phyloP scores from a whole-genome alignment of 2,888 invertebrate genomes.

The Selenia dentaria region DNA sequence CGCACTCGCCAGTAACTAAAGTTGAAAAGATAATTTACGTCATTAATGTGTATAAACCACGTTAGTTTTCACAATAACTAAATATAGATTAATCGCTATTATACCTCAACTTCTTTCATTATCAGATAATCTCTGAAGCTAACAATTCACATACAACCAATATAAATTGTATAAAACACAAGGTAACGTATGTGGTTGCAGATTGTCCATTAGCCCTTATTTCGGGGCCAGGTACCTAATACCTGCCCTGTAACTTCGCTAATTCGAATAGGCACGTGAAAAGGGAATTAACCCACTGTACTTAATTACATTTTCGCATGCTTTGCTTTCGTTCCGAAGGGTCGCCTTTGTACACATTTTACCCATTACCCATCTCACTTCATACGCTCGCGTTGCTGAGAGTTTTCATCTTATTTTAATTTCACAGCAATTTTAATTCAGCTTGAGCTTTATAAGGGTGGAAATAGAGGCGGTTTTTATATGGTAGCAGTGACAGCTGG shows the following conservation, averaged over 20 bases:
- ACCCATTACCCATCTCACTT: conserved; percentile 48
- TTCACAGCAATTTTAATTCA: conserved; percentile 39
- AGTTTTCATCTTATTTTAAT: conserved; percentile 49
- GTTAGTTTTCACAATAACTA: no score
- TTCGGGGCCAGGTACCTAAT: conserved; percentile 40
- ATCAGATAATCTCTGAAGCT: no score
- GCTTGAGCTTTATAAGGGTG: conserved; percentile 30
- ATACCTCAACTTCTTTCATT: no score
- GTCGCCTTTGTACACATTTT: conserved; percentile 68
- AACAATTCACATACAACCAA: no score
- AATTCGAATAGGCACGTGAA: conserved; percentile 79
- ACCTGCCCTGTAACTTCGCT: conserved; percentile 61
- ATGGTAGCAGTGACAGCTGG: conserved; percentile 11
- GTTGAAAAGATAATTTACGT: no score
- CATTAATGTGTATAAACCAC: no score
- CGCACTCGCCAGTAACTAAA: no score
- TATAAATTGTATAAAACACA: no score
- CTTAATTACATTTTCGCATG: conserved; percentile 83
- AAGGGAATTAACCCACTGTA: conserved; percentile 77
- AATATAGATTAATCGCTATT: no score
- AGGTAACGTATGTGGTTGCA: conserved; percentile 44
- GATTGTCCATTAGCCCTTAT: conserved; percentile 46
- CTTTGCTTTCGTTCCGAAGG: conserved; percentile 76
- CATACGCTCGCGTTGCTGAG: conserved; percentile 53
- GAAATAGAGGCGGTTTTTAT: conserved; percentile 14